phyloP scores from a whole-genome alignment of 2,797 vertebrate genomes.

The Podargus strigoides region DNA sequence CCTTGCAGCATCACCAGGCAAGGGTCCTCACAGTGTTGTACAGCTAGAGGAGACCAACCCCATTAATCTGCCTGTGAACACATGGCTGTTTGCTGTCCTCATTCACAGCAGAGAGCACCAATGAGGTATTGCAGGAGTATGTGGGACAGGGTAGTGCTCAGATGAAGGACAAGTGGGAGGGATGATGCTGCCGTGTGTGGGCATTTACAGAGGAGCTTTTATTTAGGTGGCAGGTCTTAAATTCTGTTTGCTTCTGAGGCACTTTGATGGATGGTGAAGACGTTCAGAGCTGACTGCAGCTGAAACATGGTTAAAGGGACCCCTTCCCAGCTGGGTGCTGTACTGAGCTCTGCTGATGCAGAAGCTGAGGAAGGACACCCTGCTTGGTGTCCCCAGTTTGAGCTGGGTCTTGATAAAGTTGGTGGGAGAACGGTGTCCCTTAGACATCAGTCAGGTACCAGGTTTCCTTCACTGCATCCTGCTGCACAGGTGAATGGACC shows the following conservation, averaged over 20 bases:
- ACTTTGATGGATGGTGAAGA: neutral
- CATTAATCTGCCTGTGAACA: neutral
- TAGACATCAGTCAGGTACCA: neutral
- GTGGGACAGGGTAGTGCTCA: neutral
- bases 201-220: neutral
- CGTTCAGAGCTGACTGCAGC: neutral
- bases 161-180: neutral
- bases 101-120: rapidly evolving
- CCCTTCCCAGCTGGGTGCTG: neutral
- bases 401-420: neutral
- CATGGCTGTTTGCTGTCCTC: neutral
- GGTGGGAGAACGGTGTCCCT: neutral
- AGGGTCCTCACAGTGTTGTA: rapidly evolving
- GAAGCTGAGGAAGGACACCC: neutral
- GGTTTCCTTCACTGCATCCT: neutral
- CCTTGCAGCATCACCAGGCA: neutral
- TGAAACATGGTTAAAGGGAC: neutral
- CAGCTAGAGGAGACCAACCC: neutral
- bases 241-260: neutral
- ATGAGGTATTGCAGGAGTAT: rapidly evolving
- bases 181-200: neutral
- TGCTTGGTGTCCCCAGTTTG: neutral
- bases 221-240: neutral
- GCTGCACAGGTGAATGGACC: neutral
- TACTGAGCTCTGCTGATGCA: neutral